Base-by-base conservation (phyloP, 2,113 vertebrate genomes). In the Aythya baeri region DNA sequence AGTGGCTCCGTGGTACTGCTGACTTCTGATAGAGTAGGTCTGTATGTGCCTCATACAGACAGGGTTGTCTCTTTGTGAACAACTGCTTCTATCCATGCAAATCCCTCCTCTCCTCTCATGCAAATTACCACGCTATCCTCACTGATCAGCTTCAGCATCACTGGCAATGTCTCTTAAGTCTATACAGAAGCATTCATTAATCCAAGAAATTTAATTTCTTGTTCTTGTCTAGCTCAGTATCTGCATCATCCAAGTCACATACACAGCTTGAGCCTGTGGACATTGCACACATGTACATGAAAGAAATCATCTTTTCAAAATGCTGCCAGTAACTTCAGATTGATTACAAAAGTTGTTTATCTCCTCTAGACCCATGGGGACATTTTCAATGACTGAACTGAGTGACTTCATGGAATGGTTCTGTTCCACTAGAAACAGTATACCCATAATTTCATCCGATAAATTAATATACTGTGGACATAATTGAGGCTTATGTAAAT, bases 401-500 rank as follows among this genome's bases (percentile, higher is more conserved):
- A 58, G 17, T 58, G 41, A 63, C 55, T 74, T 83, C 17, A 55
- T 43, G 59, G 50, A 73, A 31, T 55, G 70, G 87, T 6, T 91
- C 27, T 50, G n/a, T 77, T 76, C 63, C 79, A 77, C 86, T 91
- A 88, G 36, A 91, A 89, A 80, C 21, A 17, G n/a, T 49, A 83
- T 79, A 86, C 9, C 17, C 44, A 43, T 88, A 58, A 49, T 55
- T 76, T 91, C 58, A 70, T 10, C 43, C 11, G 77, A 55, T 83
- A 95, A 91, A 76, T 85, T 85, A 87, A 83, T 67, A 36, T 89
- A 85, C 67, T 79, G 38, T 87, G 15, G 36, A 77, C 41, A 46
- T 86, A 88, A 86, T 13, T 91, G 71, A 76, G 34, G 54, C 27
- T 87, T 86, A 80, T 91, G 75, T 77, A 93, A 89, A 65, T 75